A percentile compares a stretch with the other conserved stretches of the same genome.
Evolutionary conservation across 2,888 invertebrate species (phyloP).

Genomic region (Clivina fossor): DNA sequence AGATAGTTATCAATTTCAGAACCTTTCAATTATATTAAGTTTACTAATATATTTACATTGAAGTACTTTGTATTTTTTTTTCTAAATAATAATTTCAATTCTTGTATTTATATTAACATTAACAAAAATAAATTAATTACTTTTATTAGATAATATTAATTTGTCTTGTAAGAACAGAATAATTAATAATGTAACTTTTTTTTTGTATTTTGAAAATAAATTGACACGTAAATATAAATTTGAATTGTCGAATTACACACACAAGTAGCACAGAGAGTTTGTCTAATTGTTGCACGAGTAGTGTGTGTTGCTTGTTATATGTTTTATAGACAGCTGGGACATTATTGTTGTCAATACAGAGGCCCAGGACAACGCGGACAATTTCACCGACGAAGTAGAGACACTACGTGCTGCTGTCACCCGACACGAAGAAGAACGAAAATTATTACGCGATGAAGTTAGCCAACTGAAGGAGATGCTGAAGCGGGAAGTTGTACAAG

Average conservation of each 20-base stretch:
- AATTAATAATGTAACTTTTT: not conserved
- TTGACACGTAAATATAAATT: not conserved
- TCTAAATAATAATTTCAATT: not conserved
- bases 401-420: slow-evolving; percentile 59
- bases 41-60: too few relatives aligned
- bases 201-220: not conserved
- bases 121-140: too few relatives aligned
- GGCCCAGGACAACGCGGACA: slow-evolving; percentile 61
- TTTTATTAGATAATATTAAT: too few relatives aligned
- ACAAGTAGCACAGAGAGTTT: too few relatives aligned
- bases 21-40: too few relatives aligned
- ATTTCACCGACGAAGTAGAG: slow-evolving; percentile 61
- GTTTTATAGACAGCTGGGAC: slow-evolving; percentile 52
- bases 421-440: slow-evolving; percentile 69
- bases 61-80: not conserved
- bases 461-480: slow-evolving; percentile 73
- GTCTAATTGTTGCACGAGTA: slow-evolving; percentile 25
- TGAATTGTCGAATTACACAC: not conserved
- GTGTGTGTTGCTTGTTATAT: slow-evolving; percentile 25
- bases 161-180: too few relatives aligned
- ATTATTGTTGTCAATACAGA: slow-evolving; percentile 57
- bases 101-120: too few relatives aligned
- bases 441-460: slow-evolving; percentile 54
- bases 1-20: too few relatives aligned
- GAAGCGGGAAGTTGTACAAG: slow-evolving; percentile 72